Conservation (phyloP, 2,888 invertebrate genomes). For the Melanostoma scalare region DNA sequence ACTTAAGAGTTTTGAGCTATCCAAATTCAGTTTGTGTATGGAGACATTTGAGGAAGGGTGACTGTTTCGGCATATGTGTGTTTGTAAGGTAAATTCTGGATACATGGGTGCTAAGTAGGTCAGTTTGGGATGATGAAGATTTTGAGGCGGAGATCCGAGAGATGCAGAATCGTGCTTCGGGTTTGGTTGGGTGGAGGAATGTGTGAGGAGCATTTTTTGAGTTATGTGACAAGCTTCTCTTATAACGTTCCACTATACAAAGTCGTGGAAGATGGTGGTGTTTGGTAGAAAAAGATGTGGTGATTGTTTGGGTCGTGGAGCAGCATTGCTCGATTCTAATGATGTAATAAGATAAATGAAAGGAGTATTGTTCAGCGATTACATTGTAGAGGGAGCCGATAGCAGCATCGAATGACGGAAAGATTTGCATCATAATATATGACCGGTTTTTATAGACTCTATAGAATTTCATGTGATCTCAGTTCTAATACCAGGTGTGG, state of each 20-base stretch:
- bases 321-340: no score
- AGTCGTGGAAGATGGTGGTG: slow-evolving; percentile 19
- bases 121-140: slow-evolving; percentile 48
- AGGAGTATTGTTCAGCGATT: no score
- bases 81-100: slow-evolving; percentile 43
- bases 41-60: slow-evolving; percentile 55
- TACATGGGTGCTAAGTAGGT: slow-evolving; percentile 61
- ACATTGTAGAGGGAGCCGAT: no score
- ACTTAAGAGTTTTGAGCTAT: slow-evolving; percentile 6
- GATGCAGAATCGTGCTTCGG: slow-evolving; percentile 37
- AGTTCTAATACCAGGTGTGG: no score
- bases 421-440: no score
- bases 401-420: no score
- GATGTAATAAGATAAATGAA: no score
- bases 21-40: slow-evolving; percentile 11
- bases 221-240: slow-evolving; percentile 24
- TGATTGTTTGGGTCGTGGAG: no score
- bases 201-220: slow-evolving; percentile 16
- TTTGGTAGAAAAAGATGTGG: no score
- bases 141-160: slow-evolving; percentile 23
- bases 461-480: no score
- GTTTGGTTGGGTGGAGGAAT: slow-evolving; percentile 27
- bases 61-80: slow-evolving; percentile 53
- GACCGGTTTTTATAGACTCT: no score
- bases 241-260: not conserved